phyloP scores from a whole-genome alignment of 1,140 invertebrate species.

The Atta texana region DNA sequence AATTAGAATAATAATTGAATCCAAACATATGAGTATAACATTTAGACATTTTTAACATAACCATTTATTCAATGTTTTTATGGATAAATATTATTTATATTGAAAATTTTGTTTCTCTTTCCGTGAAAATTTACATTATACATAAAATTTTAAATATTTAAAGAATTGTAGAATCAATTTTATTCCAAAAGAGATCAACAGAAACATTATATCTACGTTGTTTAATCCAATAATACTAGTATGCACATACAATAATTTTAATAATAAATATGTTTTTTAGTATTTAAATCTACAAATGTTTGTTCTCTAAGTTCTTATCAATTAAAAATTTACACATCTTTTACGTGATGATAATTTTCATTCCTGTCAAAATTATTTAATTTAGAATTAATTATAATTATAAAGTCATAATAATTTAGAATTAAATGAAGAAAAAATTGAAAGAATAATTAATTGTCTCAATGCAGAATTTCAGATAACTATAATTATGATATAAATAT shows the following conservation, averaged over 20 bases:
- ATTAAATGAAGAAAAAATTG: neutral
- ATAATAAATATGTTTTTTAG: neutral
- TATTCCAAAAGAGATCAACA: neutral
- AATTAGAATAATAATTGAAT: neutral
- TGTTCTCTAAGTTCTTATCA: neutral
- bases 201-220: neutral
- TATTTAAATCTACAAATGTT: neutral
- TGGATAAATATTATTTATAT: neutral
- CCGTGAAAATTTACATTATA: neutral
- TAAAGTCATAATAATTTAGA: neutral
- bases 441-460: neutral
- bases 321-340: neutral
- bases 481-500: neutral
- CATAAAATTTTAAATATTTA: neutral
- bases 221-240: neutral
- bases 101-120: neutral
- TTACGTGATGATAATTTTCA: neutral
- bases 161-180: neutral
- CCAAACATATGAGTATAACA: neutral
- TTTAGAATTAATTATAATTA: too few relatives aligned
- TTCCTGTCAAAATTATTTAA: neutral
- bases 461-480: neutral
- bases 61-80: slow-evolving; percentile 10
- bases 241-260: neutral
- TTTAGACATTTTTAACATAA: neutral